These are phyloP conservation scores for Leucoraja ocellata DNA, from an alignment of 2,797 vertebrate species.

Conservation along the genomic window DNA sequence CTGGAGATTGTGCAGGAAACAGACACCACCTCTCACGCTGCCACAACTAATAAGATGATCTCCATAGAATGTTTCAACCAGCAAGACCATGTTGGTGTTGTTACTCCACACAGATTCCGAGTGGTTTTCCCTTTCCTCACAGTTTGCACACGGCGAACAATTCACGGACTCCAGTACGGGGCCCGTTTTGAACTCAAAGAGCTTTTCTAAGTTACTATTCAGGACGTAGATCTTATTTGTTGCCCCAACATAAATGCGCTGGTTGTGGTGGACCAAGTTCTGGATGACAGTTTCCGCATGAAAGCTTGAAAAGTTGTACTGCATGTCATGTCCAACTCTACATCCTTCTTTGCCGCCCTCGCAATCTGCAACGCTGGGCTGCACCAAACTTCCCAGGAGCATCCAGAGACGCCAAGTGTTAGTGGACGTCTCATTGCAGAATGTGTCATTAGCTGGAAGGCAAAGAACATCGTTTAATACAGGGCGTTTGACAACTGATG, in stretches of 20 bases:
- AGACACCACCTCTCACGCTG: conserved; percentile 71
- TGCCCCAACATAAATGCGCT: conserved; percentile 73
- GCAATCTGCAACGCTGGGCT: conserved; percentile 61
- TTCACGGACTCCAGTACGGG: conserved; percentile 66
- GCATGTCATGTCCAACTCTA: conserved; percentile 69
- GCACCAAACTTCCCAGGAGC: conserved; percentile 62
- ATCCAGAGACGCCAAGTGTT: conserved; percentile 53
- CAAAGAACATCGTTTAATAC: conserved; percentile 14
- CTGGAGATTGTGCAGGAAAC: conserved; percentile 72
- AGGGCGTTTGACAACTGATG: conserved; percentile 44
- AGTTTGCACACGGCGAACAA: conserved; percentile 58
- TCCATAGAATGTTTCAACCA: conserved; percentile 85
- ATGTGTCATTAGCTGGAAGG: conserved; percentile 9
- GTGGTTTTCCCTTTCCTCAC: conserved; percentile 47
- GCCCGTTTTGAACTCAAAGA: conserved; percentile 78
- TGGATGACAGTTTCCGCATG: conserved; percentile 73
- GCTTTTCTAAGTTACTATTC: conserved; percentile 70
- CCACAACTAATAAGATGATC: conserved; percentile 89
- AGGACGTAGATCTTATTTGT: conserved; percentile 82
- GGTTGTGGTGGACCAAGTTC: conserved; percentile 72
- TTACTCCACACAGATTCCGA: conserved; percentile 57
- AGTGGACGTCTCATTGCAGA: conserved; percentile 62
- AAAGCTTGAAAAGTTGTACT: conserved; percentile 76
- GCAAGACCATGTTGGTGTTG: conserved; percentile 78
- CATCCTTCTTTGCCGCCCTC: conserved; percentile 62